Conservation (phyloP, 2,113 vertebrate genomes). For the Neofelis nebulosa region DNA sequence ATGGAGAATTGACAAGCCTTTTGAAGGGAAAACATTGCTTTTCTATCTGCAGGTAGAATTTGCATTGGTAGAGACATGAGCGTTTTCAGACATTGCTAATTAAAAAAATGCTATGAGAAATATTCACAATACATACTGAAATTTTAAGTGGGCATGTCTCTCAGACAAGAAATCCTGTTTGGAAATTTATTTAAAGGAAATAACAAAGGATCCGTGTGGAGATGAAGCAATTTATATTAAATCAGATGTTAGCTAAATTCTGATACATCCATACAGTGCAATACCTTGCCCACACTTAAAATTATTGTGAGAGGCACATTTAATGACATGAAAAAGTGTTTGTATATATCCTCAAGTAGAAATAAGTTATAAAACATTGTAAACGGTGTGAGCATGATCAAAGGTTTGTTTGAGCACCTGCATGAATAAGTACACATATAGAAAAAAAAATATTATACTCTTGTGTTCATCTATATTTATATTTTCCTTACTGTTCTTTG, state of each 20-base stretch:
- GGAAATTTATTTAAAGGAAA: conserved; percentile 49
- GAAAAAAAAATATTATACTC: not conserved
- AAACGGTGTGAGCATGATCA: not conserved
- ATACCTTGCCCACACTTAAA: not conserved
- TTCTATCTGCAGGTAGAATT: not conserved
- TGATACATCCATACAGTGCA: not conserved
- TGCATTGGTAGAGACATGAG: not conserved
- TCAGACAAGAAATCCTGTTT: conserved; percentile 33
- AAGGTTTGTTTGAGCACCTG: not conserved
- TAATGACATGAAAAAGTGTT: not conserved
- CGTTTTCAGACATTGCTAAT: not conserved
- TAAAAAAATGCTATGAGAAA: not conserved
- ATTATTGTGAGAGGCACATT: not conserved
- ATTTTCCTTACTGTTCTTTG: not conserved
- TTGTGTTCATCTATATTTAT: not conserved
- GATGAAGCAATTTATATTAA: not conserved
- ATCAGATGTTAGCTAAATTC: not conserved
- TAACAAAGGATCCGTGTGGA: conserved; percentile 9
- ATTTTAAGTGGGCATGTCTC: not conserved
- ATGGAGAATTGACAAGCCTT: not conserved
- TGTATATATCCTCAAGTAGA: not conserved
- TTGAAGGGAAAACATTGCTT: not conserved
- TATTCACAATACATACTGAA: not conserved
- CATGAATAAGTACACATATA: not conserved
- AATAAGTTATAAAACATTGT: conserved; percentile 2